Conservation (phyloP, 2,113 vertebrate genomes). For the Arothron firmamentum region DNA sequence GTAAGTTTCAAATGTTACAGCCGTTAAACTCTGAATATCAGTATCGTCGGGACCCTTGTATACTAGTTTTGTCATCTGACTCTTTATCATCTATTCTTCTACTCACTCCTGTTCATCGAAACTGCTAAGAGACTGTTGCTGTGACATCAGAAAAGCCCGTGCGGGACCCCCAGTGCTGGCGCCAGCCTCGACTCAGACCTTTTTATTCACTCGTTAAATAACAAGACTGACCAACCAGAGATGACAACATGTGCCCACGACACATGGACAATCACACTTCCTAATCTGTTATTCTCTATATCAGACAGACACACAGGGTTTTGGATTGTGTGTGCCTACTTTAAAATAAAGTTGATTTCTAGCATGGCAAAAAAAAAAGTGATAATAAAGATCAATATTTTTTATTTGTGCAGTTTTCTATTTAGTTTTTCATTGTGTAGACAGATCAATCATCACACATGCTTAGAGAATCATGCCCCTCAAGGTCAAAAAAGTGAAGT, state of each 20-base stretch:
- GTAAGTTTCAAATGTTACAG: background rate
- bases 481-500: no score
- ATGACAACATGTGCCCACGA: slow-evolving; percentile 43
- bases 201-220: slow-evolving; percentile 61
- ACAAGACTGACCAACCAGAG: slow-evolving; percentile 63
- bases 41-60: no score
- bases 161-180: slow-evolving; percentile 2
- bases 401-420: background rate
- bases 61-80: background rate
- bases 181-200: slow-evolving; percentile 47
- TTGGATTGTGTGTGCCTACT: slow-evolving; percentile 42
- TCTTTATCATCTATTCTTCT: slow-evolving; percentile 2
- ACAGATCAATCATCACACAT: background rate
- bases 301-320: slow-evolving; percentile 32
- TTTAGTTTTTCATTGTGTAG: background rate
- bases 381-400: slow-evolving; percentile 57
- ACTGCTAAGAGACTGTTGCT: slow-evolving; percentile 35
- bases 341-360: slow-evolving; percentile 54
- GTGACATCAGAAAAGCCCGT: slow-evolving; percentile 4
- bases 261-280: slow-evolving; percentile 37
- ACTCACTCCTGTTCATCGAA: slow-evolving; percentile 10
- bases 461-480: no score
- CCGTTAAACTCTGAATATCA: background rate
- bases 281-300: slow-evolving; percentile 22
- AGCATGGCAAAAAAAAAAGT: slow-evolving; percentile 23